These are phyloP conservation scores for Lepas anatifera DNA, from an alignment of 2,888 invertebrate species.

Conservation along the genomic window DNA sequence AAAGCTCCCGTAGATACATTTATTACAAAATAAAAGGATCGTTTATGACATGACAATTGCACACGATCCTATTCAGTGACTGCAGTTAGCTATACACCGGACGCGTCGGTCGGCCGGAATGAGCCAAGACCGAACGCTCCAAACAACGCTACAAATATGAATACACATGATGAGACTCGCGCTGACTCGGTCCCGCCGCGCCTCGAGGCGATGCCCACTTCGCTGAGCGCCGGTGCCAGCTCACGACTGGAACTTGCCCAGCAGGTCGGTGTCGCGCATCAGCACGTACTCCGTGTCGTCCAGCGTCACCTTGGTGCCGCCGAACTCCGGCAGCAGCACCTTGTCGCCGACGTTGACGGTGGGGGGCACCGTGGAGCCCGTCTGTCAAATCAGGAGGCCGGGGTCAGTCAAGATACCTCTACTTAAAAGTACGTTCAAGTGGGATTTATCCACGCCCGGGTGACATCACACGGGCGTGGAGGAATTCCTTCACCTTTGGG, in stretches of 20 bases:
- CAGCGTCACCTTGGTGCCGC: slow-evolving; percentile 88
- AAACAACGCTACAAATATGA: background rate
- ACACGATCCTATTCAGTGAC: background rate
- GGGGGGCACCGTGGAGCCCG: slow-evolving; percentile 66
- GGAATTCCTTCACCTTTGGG: too few species aligned
- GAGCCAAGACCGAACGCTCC: background rate
- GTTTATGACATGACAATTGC: background rate
- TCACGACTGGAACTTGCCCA: slow-evolving; percentile 64
- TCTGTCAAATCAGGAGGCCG: slow-evolving; percentile 37
- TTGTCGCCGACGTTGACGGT: slow-evolving; percentile 81
- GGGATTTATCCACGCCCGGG: too few species aligned
- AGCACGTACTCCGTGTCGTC: slow-evolving; percentile 82
- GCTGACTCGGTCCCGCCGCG: background rate
- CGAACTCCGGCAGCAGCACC: slow-evolving; percentile 94
- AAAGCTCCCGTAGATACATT: too few species aligned
- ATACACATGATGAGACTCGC: slow-evolving; percentile 1
- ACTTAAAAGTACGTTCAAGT: too few species aligned
- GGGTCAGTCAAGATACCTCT: too few species aligned
- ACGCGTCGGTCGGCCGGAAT: too few species aligned
- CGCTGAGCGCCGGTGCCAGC: background rate
- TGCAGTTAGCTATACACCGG: background rate
- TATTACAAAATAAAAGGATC: background rate
- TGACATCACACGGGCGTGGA: too few species aligned
- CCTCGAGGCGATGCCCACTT: background rate
- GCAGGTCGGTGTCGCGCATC: slow-evolving; percentile 88